phyloP scores from a whole-genome alignment of 2,888 invertebrate genomes.

The Drosophila sordidapex region DNA sequence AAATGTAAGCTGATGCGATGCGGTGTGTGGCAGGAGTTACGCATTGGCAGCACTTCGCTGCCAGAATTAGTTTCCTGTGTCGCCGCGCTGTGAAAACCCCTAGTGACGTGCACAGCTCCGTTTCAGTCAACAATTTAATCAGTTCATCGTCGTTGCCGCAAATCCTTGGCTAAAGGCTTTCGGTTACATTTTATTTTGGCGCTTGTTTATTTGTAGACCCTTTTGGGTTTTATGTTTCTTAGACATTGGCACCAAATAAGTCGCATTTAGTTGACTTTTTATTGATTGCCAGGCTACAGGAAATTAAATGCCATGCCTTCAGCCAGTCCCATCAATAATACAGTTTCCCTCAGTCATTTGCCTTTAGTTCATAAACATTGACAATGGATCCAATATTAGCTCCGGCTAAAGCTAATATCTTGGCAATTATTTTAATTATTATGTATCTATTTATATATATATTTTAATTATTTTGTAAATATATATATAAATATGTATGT shows the following conservation, averaged over 20 bases:
- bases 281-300: constrained; percentile 65
- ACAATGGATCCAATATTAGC: constrained; percentile 39
- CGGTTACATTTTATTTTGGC: constrained; percentile 49
- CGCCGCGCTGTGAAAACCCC: constrained; percentile 32
- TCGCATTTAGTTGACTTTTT: constrained; percentile 65
- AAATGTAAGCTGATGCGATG: not conserved
- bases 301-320: constrained; percentile 67
- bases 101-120: constrained; percentile 36
- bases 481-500: not conserved
- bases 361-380: constrained; percentile 31
- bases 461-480: constrained; percentile 26
- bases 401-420: constrained; percentile 30
- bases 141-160: constrained; percentile 69
- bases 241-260: constrained; percentile 60
- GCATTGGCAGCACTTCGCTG: constrained; percentile 63
- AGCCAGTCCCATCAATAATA: constrained; percentile 43
- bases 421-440: constrained; percentile 39
- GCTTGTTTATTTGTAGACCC: constrained; percentile 62
- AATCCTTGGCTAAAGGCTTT: constrained; percentile 65
- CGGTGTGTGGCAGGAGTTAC: not conserved
- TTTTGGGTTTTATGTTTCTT: constrained; percentile 55
- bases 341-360: constrained; percentile 37
- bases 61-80: constrained; percentile 70
- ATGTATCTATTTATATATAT: not conserved
- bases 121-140: constrained; percentile 77